Conservation (phyloP, 2,113 vertebrate species). For the Sminthopsis crassicaudata region DNA sequence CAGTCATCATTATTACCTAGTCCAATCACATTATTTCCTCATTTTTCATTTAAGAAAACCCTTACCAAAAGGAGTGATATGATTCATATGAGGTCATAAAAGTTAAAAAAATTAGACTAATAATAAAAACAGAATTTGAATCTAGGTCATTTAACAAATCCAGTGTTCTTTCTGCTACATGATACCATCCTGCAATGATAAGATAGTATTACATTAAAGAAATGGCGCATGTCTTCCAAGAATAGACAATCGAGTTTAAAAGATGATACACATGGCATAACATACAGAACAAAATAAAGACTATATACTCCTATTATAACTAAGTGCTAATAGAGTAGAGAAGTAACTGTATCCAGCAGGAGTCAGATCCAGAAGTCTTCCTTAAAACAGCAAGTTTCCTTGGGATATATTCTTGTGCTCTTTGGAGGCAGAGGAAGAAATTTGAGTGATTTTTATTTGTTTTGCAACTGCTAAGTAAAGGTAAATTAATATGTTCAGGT, state of each 20-base stretch:
- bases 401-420: background rate
- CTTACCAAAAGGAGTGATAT: background rate
- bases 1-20: background rate
- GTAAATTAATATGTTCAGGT: constrained; percentile 6
- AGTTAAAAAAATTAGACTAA: background rate
- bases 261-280: background rate
- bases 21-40: background rate
- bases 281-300: background rate
- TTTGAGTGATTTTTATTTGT: constrained; percentile 18
- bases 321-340: constrained; percentile 3
- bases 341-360: background rate
- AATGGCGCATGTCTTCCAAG: background rate
- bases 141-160: background rate
- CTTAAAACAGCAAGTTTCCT: background rate
- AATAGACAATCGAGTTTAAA: background rate
- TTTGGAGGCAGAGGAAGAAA: constrained; percentile 11
- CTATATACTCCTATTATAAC: background rate
- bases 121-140: background rate
- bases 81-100: background rate
- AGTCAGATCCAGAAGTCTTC: constrained; percentile 15
- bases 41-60: background rate
- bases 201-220: background rate
- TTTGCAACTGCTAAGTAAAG: background rate
- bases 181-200: background rate
- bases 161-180: background rate